Evolutionary conservation across 2,888 invertebrate genomes (phyloP).

Genomic region (Clanis bilineata): DNA sequence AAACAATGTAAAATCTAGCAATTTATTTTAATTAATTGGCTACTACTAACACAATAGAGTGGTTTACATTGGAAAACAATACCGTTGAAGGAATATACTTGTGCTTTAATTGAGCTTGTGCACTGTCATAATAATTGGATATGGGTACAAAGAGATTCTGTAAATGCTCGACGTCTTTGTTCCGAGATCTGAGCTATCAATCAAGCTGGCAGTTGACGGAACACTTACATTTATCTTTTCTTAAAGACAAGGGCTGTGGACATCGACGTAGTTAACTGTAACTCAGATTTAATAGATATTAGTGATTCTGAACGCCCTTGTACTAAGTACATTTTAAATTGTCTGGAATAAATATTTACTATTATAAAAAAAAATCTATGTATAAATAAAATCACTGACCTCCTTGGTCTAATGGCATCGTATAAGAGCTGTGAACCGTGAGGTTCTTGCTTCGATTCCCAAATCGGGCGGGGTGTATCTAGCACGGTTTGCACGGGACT

Average conservation of each 20-base stretch:
- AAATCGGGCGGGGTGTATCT: no score
- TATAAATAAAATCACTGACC: no score
- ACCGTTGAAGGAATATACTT: neutral
- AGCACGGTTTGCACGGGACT: no score
- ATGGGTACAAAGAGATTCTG: conserved; percentile 40
- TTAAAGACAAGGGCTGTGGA: conserved; percentile 42
- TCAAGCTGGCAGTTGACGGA: conserved; percentile 67
- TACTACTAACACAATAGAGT: conserved; percentile 1
- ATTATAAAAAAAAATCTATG: no score
- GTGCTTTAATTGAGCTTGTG: conserved; percentile 33
- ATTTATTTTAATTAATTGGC: neutral
- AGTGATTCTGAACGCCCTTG: no score
- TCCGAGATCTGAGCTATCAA: conserved; percentile 58
- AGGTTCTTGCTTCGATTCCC: no score
- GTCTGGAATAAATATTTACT: neutral
- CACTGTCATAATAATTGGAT: conserved; percentile 57
- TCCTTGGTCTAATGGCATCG: no score
- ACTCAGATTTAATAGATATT: conserved; percentile 42
- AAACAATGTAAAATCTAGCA: neutral
- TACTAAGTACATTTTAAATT: no score
- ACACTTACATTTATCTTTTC: conserved; percentile 69
- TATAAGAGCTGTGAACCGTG: no score
- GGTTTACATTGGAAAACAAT: neutral
- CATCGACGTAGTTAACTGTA: conserved; percentile 43
- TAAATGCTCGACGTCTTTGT: conserved; percentile 47